Evolutionary conservation across 2,888 invertebrate species (phyloP), one percentile per base, ranked within the genome.

Genomic region (Bellardia bayeri): DNA sequence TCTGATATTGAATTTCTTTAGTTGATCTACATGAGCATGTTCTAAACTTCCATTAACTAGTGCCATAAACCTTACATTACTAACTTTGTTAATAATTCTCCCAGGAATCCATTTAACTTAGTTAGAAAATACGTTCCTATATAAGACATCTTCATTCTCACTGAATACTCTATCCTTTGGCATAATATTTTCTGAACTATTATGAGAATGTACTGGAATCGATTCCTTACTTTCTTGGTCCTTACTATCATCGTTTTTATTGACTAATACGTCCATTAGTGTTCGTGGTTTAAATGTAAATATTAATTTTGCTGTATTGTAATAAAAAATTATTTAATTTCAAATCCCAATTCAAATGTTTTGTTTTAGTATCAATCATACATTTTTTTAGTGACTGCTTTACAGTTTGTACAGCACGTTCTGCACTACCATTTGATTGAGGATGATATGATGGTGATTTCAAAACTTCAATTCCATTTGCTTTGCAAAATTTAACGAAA

Each of bases 381-480:
- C 7, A 37, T 33, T 79, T 84, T 66, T 74, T 84, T 6, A 76
- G 13, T 1, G 13, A 11, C 1, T 58, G 40, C 71, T 69, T 83
- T 45, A 85, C 14, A 2, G 79, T 85, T 74, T 85, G 85, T 2
- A 85, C 74, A n/a, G 74, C 85, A 11, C 85, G 54, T 69, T 80
- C 80, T 0, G 72, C 72, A n/a, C 54, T 74, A 0, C 81, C 74
- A 74, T 74, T 82, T 6, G 72, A 74, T 56, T 82, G 66, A 7
- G 81, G 81, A 30, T 82, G 40, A 45, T 82, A 82, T 2, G 74
- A 56, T 9, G 81, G 72, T 5, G 72, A 64, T 64, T 81, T 81
- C 13, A 56, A 30, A 30, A 64, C 30, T 42, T n/a, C 11, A 14
- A 82, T 82, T 5, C 66, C 64, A 68, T 68, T 69, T 23, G 13